Conservation (phyloP, 2,888 invertebrate species). For the Chloromyia formosa region DNA sequence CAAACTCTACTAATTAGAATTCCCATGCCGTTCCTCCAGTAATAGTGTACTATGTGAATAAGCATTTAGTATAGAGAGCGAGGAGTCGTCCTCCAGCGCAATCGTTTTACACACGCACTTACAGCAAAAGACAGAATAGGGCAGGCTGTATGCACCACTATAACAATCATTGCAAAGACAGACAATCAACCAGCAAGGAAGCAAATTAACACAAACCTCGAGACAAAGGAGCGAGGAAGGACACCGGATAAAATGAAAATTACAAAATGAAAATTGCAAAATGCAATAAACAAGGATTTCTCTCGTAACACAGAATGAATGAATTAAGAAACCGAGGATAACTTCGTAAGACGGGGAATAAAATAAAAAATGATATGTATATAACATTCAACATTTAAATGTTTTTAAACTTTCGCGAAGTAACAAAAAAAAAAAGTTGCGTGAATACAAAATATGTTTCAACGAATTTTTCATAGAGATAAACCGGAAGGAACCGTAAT, state of each 20-base stretch:
- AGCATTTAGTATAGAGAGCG: too few relatives aligned
- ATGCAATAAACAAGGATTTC: constrained; percentile 64
- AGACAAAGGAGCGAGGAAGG: constrained; percentile 1
- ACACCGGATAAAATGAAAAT: constrained; percentile 58
- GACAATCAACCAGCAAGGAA: constrained; percentile 21
- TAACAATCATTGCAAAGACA: background rate
- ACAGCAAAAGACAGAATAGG: background rate
- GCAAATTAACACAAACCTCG: constrained; percentile 38
- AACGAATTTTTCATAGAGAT: too few relatives aligned
- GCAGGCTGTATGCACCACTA: too few relatives aligned
- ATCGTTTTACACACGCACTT: background rate
- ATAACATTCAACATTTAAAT: constrained; percentile 11
- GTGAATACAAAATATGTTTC: too few relatives aligned
- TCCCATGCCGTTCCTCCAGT: background rate
- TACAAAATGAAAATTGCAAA: constrained; percentile 62
- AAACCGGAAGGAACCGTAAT: too few relatives aligned
- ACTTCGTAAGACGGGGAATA: background rate
- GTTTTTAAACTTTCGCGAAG: constrained; percentile 16
- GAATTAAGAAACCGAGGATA: constrained; percentile 35
- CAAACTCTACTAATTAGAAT: constrained; percentile 43
- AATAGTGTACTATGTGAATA: too few relatives aligned
- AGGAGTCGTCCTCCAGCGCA: background rate
- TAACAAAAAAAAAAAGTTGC: too few relatives aligned
- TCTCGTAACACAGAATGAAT: constrained; percentile 50
- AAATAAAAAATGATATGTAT: too few relatives aligned